Percentiles rank a stretch among this genome's conserved stretches.
phyloP scores from a whole-genome alignment of 2,113 vertebrate genomes.

The Egretta garzetta region DNA sequence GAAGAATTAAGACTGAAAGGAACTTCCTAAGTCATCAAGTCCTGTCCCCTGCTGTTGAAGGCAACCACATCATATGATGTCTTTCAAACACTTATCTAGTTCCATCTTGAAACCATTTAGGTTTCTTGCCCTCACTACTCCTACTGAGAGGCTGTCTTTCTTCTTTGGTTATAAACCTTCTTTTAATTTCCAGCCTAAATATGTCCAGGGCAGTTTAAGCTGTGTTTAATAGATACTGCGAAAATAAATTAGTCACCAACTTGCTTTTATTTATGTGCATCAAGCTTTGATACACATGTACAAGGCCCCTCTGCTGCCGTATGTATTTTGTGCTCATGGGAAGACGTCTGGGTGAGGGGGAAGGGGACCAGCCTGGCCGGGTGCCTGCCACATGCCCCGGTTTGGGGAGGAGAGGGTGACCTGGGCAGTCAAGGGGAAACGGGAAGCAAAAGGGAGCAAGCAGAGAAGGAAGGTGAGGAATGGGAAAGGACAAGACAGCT shows the following conservation, averaged over 20 bases:
- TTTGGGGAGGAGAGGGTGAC: background rate
- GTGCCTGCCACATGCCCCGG: too few relatives aligned
- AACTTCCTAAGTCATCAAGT: slow-evolving; percentile 65
- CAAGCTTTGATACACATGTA: background rate
- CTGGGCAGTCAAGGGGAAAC: background rate
- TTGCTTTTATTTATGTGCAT: slow-evolving; percentile 45
- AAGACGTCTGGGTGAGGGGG: background rate
- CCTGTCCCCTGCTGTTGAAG: slow-evolving; percentile 58
- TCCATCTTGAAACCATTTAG: slow-evolving; percentile 67
- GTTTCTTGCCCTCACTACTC: slow-evolving; percentile 57
- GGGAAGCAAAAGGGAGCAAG: background rate
- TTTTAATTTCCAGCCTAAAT: slow-evolving; percentile 59
- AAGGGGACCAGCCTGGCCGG: background rate
- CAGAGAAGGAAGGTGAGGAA: background rate
- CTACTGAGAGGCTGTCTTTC: slow-evolving; percentile 63
- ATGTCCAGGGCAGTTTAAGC: slow-evolving; percentile 4
- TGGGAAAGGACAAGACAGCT: background rate
- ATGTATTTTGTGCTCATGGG: background rate
- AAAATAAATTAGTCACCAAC: slow-evolving; percentile 47
- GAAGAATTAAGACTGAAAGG: slow-evolving; percentile 59
- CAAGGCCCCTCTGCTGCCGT: background rate
- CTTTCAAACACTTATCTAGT: slow-evolving; percentile 53
- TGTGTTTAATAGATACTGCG: slow-evolving; percentile 38
- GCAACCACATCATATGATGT: slow-evolving; percentile 55
- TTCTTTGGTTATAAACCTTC: slow-evolving; percentile 58